Evolutionary conservation across 1,140 invertebrate genomes (phyloP).

Genomic region (Latrodectus geometricus): DNA sequence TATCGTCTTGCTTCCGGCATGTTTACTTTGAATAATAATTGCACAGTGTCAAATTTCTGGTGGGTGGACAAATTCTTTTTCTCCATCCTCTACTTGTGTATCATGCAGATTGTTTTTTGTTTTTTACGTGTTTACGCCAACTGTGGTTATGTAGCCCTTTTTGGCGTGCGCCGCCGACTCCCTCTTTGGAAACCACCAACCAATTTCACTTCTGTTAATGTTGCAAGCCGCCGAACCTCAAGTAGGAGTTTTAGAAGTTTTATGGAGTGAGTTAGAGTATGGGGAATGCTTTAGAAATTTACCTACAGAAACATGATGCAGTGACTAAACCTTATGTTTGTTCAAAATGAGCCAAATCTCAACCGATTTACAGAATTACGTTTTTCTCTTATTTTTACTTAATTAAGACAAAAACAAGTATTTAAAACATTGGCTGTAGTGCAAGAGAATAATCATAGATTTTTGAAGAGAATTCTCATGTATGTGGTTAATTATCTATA

Average conservation of each 20-base stretch:
- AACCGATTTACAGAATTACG: too few relatives aligned
- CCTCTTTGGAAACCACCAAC: conserved; percentile 23
- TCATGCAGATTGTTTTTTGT: background rate
- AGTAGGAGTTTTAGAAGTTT: conserved; percentile 1
- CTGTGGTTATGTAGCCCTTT: conserved; percentile 16
- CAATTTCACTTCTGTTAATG: background rate
- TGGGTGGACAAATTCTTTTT: background rate
- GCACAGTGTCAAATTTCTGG: background rate
- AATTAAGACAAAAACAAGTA: too few relatives aligned
- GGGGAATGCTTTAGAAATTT: too few relatives aligned
- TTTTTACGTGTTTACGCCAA: background rate
- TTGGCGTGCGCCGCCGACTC: conserved; percentile 22
- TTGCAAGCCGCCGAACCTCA: background rate
- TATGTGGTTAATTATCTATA: too few relatives aligned
- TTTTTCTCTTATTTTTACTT: too few relatives aligned
- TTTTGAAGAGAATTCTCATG: too few relatives aligned
- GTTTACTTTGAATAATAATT: background rate
- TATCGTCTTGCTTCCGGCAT: conserved; percentile 16
- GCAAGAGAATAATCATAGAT: too few relatives aligned
- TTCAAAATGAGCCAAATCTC: too few relatives aligned
- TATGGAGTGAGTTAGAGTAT: background rate
- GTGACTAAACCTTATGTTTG: too few relatives aligned
- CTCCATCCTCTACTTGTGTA: background rate
- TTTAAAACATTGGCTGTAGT: too few relatives aligned
- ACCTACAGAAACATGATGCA: too few relatives aligned